Conservation (phyloP, 1,140 invertebrate species). For the Calephelis virginiensis region DNA sequence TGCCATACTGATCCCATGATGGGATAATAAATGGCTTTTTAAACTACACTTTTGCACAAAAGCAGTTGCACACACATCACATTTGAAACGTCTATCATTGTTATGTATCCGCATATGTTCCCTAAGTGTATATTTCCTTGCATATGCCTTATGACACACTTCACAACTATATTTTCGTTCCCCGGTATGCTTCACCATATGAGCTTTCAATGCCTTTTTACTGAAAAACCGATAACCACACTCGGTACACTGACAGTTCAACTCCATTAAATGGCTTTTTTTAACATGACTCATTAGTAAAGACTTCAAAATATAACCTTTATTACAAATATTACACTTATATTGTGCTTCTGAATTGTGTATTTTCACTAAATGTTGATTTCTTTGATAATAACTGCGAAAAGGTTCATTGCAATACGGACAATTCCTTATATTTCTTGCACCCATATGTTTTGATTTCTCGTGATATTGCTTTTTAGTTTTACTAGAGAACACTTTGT, state of each 20-base stretch:
- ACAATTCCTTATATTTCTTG: conserved; percentile 56
- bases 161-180: conserved; percentile 84
- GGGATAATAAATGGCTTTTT: conserved; percentile 54
- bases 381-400: conserved; percentile 59
- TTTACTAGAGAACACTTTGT: conserved; percentile 54
- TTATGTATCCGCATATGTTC: conserved; percentile 80
- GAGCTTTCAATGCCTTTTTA: conserved; percentile 72
- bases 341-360: conserved; percentile 61
- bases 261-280: conserved; percentile 62
- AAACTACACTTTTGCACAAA: conserved; percentile 66
- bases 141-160: conserved; percentile 82
- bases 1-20: conserved; percentile 60
- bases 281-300: conserved; percentile 63
- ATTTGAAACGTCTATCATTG: conserved; percentile 63
- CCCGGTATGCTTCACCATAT: conserved; percentile 81
- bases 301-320: conserved; percentile 50
- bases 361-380: conserved; percentile 61
- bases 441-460: conserved; percentile 55
- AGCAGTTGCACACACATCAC: conserved; percentile 60
- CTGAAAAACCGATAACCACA: conserved; percentile 78
- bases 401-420: conserved; percentile 55
- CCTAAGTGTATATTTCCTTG: conserved; percentile 75
- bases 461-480: conserved; percentile 59
- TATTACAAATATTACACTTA: conserved; percentile 66
- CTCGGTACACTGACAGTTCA: conserved; percentile 67